Evolutionary conservation across 2,113 vertebrate genomes (phyloP).

Genomic region (Daboia siamensis): DNA sequence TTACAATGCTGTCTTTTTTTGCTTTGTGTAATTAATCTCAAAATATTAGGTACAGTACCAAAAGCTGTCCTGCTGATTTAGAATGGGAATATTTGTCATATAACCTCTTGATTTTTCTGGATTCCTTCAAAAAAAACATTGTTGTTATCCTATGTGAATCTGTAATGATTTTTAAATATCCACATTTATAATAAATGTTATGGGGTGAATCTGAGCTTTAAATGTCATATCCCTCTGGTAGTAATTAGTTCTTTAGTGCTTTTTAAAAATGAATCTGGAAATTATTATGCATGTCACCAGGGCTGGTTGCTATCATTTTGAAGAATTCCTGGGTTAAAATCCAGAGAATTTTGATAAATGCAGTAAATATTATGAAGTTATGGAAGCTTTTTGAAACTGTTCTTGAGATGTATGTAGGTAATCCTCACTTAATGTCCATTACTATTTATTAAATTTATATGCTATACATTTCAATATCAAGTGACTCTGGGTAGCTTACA

Average conservation of each 20-base stretch:
- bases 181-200: neutral
- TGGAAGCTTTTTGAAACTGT: slow-evolving; percentile 47
- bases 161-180: neutral
- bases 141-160: too few relatives aligned
- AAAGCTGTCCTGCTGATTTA: neutral
- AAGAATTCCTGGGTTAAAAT: slow-evolving; percentile 47
- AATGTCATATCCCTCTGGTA: neutral
- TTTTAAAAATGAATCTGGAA: slow-evolving; percentile 6
- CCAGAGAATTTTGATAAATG: slow-evolving; percentile 57
- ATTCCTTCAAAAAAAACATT: neutral
- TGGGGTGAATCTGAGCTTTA: neutral
- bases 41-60: neutral
- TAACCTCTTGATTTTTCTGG: neutral
- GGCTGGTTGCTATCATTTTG: slow-evolving; percentile 29
- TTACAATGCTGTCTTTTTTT: neutral
- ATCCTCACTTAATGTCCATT: neutral
- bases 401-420: slow-evolving; percentile 41
- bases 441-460: neutral
- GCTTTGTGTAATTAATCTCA: neutral
- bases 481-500: neutral
- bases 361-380: slow-evolving; percentile 48
- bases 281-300: slow-evolving; percentile 17
- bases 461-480: neutral
- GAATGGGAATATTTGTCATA: neutral
- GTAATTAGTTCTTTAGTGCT: neutral